Conservation (phyloP, 2,113 vertebrate species). For the Podilymbus podiceps region DNA sequence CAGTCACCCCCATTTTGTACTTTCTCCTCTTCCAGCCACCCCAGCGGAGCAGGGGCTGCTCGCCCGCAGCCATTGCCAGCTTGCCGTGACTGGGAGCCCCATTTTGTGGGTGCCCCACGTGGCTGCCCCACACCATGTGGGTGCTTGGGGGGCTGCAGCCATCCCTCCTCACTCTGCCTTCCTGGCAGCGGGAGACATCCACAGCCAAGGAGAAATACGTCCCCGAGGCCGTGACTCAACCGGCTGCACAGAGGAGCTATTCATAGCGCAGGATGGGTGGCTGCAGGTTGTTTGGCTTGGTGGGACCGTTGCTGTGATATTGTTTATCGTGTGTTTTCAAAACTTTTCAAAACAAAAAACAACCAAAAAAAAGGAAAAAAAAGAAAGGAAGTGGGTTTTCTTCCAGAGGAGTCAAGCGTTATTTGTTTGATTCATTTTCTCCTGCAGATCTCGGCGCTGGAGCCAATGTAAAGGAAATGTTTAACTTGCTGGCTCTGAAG, state of each 20-base stretch:
- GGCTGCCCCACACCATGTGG: accelerated
- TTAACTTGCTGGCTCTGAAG: not conserved
- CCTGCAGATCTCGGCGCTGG: not conserved
- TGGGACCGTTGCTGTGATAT: slow-evolving; percentile 30
- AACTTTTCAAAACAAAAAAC: not conserved
- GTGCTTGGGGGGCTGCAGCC: not conserved
- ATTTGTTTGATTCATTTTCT: not conserved
- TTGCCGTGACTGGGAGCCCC: not conserved
- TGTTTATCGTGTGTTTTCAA: slow-evolving; percentile 16
- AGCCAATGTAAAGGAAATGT: not conserved
- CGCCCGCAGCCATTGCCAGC: accelerated
- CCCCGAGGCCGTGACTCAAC: not conserved
- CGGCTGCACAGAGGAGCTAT: slow-evolving; percentile 22
- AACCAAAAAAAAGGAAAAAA: not conserved
- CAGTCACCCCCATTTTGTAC: not conserved
- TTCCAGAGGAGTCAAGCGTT: not conserved
- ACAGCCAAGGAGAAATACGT: not conserved
- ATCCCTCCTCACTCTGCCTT: not conserved
- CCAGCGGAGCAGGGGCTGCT: not conserved
- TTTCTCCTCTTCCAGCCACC: not conserved
- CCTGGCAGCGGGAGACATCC: not conserved
- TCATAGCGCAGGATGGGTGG: slow-evolving; percentile 22
- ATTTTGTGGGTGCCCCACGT: not conserved
- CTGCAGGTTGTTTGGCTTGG: slow-evolving; percentile 43
- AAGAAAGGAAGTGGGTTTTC: not conserved